These are phyloP conservation scores for Galaxias olidus DNA, from an alignment of 2,797 vertebrate species.

Conservation along the genomic window DNA sequence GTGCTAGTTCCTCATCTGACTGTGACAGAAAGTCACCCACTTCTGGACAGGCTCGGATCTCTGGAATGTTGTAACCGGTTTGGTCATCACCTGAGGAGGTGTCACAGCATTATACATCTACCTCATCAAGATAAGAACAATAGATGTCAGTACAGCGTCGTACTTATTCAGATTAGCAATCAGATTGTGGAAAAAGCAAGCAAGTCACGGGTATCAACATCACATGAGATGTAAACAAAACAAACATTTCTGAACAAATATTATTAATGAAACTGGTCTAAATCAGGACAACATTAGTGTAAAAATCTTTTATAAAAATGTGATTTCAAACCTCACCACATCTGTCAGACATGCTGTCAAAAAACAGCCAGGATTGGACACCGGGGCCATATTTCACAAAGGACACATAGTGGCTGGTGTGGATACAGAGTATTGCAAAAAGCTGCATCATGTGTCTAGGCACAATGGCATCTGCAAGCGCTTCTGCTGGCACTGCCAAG, in stretches of 20 bases:
- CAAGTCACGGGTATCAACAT: conserved; percentile 14
- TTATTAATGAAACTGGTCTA: neutral
- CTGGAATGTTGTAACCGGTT: conserved; percentile 76
- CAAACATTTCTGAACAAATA: conserved; percentile 32
- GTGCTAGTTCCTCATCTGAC: conserved; percentile 61
- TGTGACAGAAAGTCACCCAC: conserved; percentile 65
- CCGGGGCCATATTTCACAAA: conserved; percentile 79
- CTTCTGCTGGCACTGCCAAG: conserved; percentile 42
- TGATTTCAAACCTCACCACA: conserved; percentile 55
- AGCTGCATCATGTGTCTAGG: conserved; percentile 70
- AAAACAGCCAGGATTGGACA: conserved; percentile 80
- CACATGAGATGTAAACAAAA: conserved; percentile 24
- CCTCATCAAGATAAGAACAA: conserved; percentile 38
- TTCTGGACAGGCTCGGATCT: conserved; percentile 76
- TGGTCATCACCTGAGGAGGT: conserved; percentile 68
- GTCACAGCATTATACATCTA: conserved; percentile 47
- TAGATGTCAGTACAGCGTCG: conserved; percentile 37
- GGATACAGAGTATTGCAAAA: conserved; percentile 82
- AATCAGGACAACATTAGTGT: neutral
- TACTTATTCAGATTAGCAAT: conserved; percentile 42
- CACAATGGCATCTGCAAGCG: conserved; percentile 27
- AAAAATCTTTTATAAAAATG: neutral
- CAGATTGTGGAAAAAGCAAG: conserved; percentile 33
- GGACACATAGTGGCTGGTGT: conserved; percentile 83
- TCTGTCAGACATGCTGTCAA: conserved; percentile 85